Evolutionary conservation across 1,140 invertebrate genomes (phyloP), one percentile per base, ranked within the genome.

Genomic region (Nymphalis io): DNA sequence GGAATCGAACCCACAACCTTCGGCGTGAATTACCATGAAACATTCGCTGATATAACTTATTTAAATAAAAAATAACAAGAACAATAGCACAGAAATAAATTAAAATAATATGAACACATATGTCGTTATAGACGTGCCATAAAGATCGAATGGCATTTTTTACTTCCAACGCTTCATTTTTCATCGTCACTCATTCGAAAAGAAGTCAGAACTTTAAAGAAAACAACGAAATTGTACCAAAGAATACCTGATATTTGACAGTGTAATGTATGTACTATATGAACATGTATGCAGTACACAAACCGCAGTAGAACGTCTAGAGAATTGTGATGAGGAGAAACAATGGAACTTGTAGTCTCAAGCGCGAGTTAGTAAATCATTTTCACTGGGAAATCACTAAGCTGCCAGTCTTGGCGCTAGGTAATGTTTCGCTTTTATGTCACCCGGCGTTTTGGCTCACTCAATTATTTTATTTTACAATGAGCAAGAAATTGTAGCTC

Each of bases 261-360:
- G 46, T 40, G 23, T 40, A 33, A 27, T 55, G 44, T 61, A 55
- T 42, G 58, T 68, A 68, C 33, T 62, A 62, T n/a, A 61, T 46
- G 20, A 23, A 44, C 27, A 33, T 33, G 55, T 59, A 69, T 33
- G 40, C 27, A 39, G 48, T 55, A 42, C 62, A 72, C 58, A 55
- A 55, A 70, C 73, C 66, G 61, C 59, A 72, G 64, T 66, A 51
- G 58, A 44, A 63, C 71, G 79, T 76, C 66, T 73, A 39, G 68
- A 76, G 74, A 81, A 84, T 84, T 69, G 72, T 73, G 74, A 82
- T 79, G 78, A 81, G 79, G 78, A 79, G 78, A 81, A 82, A 79
- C 81, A 83, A 81, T 78, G 74, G 71, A 48, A 55, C 51, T 55
- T 61, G 53, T 68, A 68, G 68, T 70, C 70, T 63, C 66, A 68